Evolutionary conservation across 2,797 vertebrate genomes (phyloP).

Genomic region (Microctenopoma stevenorrisi): DNA sequence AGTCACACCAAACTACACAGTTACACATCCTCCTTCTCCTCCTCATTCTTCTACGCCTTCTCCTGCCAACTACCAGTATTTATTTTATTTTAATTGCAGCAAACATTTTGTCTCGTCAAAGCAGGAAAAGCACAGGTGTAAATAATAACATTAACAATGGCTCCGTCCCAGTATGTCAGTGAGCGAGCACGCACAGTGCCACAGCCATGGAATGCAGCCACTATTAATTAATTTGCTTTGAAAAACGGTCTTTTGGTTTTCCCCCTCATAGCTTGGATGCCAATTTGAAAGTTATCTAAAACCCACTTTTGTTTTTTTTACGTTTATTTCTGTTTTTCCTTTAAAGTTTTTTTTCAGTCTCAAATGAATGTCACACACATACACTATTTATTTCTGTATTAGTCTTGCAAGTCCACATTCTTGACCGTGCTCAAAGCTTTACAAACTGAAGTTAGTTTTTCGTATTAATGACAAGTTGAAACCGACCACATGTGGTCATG

Average conservation of each 20-base stretch:
- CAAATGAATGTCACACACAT: background rate
- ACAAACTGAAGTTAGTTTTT: background rate
- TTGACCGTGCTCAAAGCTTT: background rate
- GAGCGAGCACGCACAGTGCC: background rate
- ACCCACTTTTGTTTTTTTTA: background rate
- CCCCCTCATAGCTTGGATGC: background rate
- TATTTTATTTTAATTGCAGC: background rate
- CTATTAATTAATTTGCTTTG: background rate
- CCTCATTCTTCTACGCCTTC: background rate
- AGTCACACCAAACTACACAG: background rate
- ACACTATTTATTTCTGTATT: no score
- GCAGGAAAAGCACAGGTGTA: constrained; percentile 3
- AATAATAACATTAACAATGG: background rate
- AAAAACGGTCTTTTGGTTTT: background rate
- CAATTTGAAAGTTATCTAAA: background rate
- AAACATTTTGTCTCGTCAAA: background rate
- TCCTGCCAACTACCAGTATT: background rate
- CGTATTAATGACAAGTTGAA: background rate
- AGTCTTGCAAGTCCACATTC: background rate
- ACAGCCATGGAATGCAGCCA: background rate
- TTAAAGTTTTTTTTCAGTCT: background rate
- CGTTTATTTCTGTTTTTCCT: background rate
- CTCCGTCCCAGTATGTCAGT: background rate
- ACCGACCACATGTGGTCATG: background rate
- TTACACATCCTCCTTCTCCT: background rate